Conservation (phyloP, 2,113 vertebrate species). For the Notarius lentiginosus region DNA sequence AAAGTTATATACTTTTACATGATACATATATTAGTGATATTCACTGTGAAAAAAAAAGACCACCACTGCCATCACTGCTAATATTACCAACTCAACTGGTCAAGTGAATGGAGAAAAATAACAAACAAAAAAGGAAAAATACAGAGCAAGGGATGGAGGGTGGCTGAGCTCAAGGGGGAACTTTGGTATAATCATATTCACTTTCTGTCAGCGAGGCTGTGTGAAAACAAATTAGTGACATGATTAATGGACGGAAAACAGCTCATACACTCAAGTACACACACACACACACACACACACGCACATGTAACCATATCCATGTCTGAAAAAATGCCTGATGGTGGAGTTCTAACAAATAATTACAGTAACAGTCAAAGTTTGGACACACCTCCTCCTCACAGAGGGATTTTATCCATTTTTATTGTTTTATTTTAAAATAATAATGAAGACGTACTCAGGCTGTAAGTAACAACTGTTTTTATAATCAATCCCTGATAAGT, state of each 20-base stretch:
- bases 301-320: slow-evolving; percentile 12
- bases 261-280: slow-evolving; percentile 71
- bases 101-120: slow-evolving; percentile 7
- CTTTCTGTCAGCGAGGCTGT: slow-evolving; percentile 68
- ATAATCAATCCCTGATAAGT: neutral
- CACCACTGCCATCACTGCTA: neutral
- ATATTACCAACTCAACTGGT: slow-evolving; percentile 18
- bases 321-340: neutral
- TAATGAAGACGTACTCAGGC: neutral
- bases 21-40: too few species aligned
- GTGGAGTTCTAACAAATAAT: neutral
- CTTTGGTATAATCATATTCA: slow-evolving; percentile 62
- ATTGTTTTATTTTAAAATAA: neutral
- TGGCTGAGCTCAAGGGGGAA: slow-evolving; percentile 15
- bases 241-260: slow-evolving; percentile 92
- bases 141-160: neutral
- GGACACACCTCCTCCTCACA: neutral
- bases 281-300: neutral
- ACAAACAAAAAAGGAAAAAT: neutral
- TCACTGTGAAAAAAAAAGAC: too few species aligned
- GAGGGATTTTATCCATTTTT: neutral
- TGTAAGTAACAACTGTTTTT: neutral
- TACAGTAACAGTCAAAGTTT: neutral
- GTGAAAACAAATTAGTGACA: slow-evolving; percentile 75
- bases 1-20: too few species aligned